Evolutionary conservation across 1,140 invertebrate genomes (phyloP).

Genomic region (Proctacanthus coquilletti): DNA sequence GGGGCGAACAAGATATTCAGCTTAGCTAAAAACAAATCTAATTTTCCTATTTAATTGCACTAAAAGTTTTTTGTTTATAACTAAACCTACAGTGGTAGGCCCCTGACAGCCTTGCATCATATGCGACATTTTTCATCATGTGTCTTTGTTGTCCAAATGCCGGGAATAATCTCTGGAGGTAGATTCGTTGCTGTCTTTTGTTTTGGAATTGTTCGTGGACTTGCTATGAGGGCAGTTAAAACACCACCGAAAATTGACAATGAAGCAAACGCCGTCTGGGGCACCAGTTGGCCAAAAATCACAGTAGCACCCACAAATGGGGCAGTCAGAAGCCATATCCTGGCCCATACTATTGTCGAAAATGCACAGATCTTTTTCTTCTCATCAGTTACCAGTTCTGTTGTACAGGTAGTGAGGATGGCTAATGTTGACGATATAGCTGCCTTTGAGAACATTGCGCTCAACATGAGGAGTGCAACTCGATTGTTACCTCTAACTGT

Average conservation of each 20-base stretch:
- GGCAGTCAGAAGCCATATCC: slow-evolving; percentile 26
- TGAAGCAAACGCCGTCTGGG: slow-evolving; percentile 23
- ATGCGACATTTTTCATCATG: slow-evolving; percentile 17
- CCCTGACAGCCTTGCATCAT: slow-evolving; percentile 7
- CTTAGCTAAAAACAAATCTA: not conserved
- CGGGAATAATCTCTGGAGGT: slow-evolving; percentile 26
- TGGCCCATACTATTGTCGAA: slow-evolving; percentile 28
- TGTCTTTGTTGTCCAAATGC: slow-evolving; percentile 27
- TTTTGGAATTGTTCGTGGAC: slow-evolving; percentile 22
- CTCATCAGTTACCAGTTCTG: slow-evolving; percentile 21
- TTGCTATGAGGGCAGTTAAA: slow-evolving; percentile 20
- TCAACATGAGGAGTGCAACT: slow-evolving; percentile 23
- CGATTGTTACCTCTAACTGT: slow-evolving; percentile 16
- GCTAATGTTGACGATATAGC: slow-evolving; percentile 25
- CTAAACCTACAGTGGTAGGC: not conserved
- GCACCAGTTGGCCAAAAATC: slow-evolving; percentile 23
- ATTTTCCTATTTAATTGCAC: slow-evolving; percentile 1
- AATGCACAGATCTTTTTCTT: slow-evolving; percentile 24
- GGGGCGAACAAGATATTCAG: not conserved
- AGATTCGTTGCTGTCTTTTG: slow-evolving; percentile 19
- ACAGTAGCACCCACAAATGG: slow-evolving; percentile 25
- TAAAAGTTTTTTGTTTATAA: not conserved
- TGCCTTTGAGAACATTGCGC: slow-evolving; percentile 28
- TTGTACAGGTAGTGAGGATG: slow-evolving; percentile 28
- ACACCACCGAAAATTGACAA: slow-evolving; percentile 23